Evolutionary conservation across 2,113 vertebrate species (phyloP).

Genomic region (Lanius collurio): DNA sequence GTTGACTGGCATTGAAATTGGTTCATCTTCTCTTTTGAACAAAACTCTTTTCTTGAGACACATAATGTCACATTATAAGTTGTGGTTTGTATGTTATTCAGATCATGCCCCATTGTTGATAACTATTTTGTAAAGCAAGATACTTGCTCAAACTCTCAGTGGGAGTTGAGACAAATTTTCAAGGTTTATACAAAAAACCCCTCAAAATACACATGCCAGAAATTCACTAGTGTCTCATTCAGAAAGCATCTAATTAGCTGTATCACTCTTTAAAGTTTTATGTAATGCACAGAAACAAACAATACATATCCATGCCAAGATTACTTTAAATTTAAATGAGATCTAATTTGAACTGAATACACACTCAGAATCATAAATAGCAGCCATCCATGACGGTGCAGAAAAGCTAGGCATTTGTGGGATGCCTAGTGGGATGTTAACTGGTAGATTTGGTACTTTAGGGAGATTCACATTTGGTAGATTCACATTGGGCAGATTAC

Average conservation of each 20-base stretch:
- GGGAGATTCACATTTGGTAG: slow-evolving; percentile 99
- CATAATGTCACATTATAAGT: neutral
- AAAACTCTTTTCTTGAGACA: slow-evolving; percentile 39
- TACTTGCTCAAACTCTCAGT: slow-evolving; percentile 64
- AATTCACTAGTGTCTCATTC: slow-evolving; percentile 77
- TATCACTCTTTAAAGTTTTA: slow-evolving; percentile 73
- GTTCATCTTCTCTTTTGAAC: slow-evolving; percentile 23
- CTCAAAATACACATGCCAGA: slow-evolving; percentile 72
- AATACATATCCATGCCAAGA: slow-evolving; percentile 96
- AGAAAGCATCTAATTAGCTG: slow-evolving; percentile 78
- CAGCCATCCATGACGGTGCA: slow-evolving; percentile 98
- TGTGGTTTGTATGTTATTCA: neutral
- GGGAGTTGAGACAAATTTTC: slow-evolving; percentile 71
- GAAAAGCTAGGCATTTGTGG: slow-evolving; percentile 99
- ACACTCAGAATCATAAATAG: slow-evolving; percentile 99
- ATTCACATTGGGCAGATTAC: slow-evolving; percentile 99
- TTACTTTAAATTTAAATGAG: slow-evolving; percentile 83
- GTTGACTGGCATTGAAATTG: slow-evolving; percentile 15
- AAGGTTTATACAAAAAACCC: slow-evolving; percentile 65
- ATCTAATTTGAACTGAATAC: slow-evolving; percentile 98
- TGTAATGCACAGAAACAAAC: slow-evolving; percentile 80
- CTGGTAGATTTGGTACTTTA: slow-evolving; percentile 99
- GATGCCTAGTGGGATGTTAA: slow-evolving; percentile 99
- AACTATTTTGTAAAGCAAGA: slow-evolving; percentile 64
- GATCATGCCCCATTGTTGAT: slow-evolving; percentile 41